These are phyloP conservation scores for Alosa sapidissima DNA, from an alignment of 2,797 vertebrate genomes.

Conservation along the genomic window DNA sequence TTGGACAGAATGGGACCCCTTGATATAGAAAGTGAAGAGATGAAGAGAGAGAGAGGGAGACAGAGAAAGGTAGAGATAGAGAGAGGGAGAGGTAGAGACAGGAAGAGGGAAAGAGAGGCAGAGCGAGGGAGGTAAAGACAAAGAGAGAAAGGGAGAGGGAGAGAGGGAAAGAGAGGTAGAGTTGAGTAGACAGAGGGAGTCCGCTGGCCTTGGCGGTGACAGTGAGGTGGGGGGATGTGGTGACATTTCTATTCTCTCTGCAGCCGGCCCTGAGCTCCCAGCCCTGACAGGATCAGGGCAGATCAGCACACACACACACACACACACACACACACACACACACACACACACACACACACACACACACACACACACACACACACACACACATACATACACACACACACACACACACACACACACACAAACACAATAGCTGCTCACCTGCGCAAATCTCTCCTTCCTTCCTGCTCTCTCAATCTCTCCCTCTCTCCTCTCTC, in stretches of 20 bases:
- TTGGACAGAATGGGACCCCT: neutral
- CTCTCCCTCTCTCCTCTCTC: conserved; percentile 45
- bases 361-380: conserved; percentile 32
- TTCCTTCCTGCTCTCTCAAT: conserved; percentile 50
- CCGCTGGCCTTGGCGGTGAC: conserved; percentile 32
- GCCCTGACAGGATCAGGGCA: conserved; percentile 63
- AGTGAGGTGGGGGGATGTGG: conserved; percentile 43
- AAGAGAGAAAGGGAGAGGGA: conserved; percentile 60
- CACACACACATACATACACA: conserved; percentile 61
- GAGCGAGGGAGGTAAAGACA: conserved; percentile 52
- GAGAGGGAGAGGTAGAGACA: neutral
- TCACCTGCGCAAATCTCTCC: conserved; percentile 26
- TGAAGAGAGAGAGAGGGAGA: neutral
- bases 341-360: conserved; percentile 57
- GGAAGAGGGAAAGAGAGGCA: neutral
- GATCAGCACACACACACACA: conserved; percentile 50
- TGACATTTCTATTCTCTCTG: conserved; percentile 64
- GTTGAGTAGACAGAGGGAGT: neutral
- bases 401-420: conserved; percentile 65
- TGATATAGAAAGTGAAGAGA: neutral
- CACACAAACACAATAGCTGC: conserved; percentile 60
- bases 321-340: conserved; percentile 67
- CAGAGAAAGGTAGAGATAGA: neutral
- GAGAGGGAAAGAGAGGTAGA: conserved; percentile 42
- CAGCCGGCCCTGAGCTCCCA: conserved; percentile 51